phyloP scores from a whole-genome alignment of 2,797 vertebrate species.

The Aplochiton taeniatus region DNA sequence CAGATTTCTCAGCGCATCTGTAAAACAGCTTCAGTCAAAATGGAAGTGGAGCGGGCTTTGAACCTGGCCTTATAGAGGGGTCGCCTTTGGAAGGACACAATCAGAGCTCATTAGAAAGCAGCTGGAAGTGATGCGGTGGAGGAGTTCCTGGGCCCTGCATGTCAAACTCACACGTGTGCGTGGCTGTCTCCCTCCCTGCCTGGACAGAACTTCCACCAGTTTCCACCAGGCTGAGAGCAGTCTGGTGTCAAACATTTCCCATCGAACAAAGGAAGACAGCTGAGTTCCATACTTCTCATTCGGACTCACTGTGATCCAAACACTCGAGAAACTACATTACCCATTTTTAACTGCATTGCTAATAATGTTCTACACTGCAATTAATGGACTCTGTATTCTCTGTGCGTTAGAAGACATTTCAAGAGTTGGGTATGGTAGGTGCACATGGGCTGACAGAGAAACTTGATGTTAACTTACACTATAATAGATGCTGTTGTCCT shows the following conservation, averaged over 20 bases:
- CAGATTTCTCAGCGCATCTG: conserved; percentile 82
- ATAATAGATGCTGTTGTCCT: conserved; percentile 74
- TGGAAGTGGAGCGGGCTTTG: conserved; percentile 81
- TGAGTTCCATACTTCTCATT: too few species aligned
- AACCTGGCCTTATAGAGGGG: conserved; percentile 72
- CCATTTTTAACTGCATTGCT: too few species aligned
- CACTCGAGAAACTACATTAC: too few species aligned
- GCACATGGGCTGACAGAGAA: too few species aligned
- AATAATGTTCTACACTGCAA: too few species aligned
- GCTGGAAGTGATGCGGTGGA: conserved; percentile 59
- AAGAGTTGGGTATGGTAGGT: too few species aligned
- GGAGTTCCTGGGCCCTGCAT: conserved; percentile 60
- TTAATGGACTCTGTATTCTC: background rate
- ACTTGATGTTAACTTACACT: background rate
- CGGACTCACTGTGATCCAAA: too few species aligned
- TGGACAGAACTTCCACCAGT: conserved; percentile 58
- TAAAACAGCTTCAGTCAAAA: conserved; percentile 76
- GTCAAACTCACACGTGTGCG: conserved; percentile 75
- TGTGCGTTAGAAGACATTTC: too few species aligned
- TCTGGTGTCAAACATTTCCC: too few species aligned
- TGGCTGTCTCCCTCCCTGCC: conserved; percentile 31
- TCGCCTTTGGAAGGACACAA: conserved; percentile 63
- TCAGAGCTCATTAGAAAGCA: conserved; percentile 79
- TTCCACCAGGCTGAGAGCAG: conserved; percentile 42
- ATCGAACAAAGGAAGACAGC: too few species aligned